These are phyloP conservation scores for Mus caroli DNA, from an alignment of 2,797 vertebrate species.

Conservation along the genomic window DNA sequence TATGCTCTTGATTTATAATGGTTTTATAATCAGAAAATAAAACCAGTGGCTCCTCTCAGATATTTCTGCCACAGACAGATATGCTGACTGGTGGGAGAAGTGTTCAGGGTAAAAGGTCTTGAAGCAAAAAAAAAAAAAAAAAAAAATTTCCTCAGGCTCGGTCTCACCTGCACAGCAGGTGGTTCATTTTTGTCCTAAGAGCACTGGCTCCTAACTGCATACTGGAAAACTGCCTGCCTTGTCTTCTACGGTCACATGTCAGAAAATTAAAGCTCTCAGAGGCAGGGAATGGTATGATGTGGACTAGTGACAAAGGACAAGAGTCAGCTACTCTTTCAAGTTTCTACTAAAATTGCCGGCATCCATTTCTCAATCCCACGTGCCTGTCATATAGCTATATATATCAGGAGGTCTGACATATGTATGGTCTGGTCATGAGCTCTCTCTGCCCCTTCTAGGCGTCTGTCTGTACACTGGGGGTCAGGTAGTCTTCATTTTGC, in stretches of 20 bases:
- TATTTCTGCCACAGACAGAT: slow-evolving; percentile 30
- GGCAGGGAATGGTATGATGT: neutral
- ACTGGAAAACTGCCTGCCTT: neutral
- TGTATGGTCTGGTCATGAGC: neutral
- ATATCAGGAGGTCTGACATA: slow-evolving; percentile 21
- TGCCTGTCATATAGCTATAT: neutral
- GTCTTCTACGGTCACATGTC: slow-evolving; percentile 22
- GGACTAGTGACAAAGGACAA: slow-evolving; percentile 5
- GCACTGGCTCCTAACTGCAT: neutral
- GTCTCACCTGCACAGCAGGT: neutral
- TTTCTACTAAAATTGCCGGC: slow-evolving; percentile 18
- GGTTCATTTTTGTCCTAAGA: neutral
- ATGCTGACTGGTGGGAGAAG: neutral
- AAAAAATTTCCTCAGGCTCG: neutral
- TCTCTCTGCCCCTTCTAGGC: neutral
- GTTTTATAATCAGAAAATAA: slow-evolving; percentile 47
- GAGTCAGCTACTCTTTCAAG: slow-evolving; percentile 43
- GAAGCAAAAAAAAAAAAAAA: neutral
- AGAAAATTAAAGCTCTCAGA: slow-evolving; percentile 37
- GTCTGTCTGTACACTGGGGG: neutral
- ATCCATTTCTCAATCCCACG: neutral
- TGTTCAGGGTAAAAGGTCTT: slow-evolving; percentile 11
- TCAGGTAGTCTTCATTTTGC: neutral
- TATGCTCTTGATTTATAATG: slow-evolving; percentile 38
- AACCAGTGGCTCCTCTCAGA: neutral